phyloP scores from a whole-genome alignment of 2,797 vertebrate genomes.

The Channallabes apus region DNA sequence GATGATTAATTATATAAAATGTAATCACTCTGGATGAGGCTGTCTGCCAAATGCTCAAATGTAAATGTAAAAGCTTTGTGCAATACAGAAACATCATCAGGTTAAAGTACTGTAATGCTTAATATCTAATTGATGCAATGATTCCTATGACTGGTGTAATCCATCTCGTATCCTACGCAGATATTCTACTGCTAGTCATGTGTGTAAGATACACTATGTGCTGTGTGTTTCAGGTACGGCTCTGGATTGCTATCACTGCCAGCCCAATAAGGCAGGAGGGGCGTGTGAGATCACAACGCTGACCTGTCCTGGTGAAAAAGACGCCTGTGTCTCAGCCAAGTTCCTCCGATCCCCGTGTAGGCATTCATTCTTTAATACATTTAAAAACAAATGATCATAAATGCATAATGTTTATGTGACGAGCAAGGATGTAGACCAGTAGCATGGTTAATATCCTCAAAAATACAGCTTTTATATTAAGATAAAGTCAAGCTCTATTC shows the following conservation, averaged over 20 bases:
- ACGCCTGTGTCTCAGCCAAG: slow-evolving; percentile 62
- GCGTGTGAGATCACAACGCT: slow-evolving; percentile 57
- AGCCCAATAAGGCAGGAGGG: slow-evolving; percentile 60
- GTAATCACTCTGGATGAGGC: too few species aligned
- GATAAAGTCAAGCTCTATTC: background rate
- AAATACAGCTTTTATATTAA: background rate
- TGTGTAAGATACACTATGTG: background rate
- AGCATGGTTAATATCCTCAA: background rate
- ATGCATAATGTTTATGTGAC: too few species aligned
- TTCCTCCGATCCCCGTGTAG: slow-evolving; percentile 68
- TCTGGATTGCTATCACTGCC: slow-evolving; percentile 68
- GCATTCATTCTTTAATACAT: slow-evolving; percentile 45
- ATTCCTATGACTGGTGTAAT: background rate
- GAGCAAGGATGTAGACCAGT: background rate
- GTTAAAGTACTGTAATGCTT: too few species aligned
- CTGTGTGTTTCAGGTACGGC: slow-evolving; percentile 62
- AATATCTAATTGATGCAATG: background rate
- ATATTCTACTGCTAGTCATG: background rate
- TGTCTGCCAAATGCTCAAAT: too few species aligned
- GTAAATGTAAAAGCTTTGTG: background rate
- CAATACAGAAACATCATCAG: background rate
- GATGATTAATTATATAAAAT: too few species aligned
- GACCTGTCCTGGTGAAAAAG: slow-evolving; percentile 64
- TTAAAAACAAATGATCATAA: too few species aligned
- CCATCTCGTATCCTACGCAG: background rate